phyloP scores from a whole-genome alignment of 2,888 invertebrate species.

The Crepidodera aurea region DNA sequence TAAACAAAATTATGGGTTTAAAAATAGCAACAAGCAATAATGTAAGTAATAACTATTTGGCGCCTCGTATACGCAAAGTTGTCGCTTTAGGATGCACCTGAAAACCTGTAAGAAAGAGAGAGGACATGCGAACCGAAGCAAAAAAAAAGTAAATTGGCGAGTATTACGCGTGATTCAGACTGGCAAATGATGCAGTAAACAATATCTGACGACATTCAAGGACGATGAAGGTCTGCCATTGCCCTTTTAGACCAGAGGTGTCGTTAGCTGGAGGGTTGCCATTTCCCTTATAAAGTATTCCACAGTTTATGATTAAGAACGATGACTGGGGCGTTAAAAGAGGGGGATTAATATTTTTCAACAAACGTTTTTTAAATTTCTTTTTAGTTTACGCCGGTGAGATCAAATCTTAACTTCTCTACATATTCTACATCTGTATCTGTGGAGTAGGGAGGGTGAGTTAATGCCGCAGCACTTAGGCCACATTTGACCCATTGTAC shows the following conservation, averaged over 20 bases:
- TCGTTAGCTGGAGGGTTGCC: not conserved
- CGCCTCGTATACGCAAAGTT: conserved; percentile 7
- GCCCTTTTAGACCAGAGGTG: conserved; percentile 41
- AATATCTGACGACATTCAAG: conserved; percentile 54
- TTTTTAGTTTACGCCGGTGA: too few species aligned
- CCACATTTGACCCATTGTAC: too few species aligned
- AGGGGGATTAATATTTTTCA: too few species aligned
- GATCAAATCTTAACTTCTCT: too few species aligned
- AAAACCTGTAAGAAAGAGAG: conserved; percentile 8
- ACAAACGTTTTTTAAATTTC: too few species aligned
- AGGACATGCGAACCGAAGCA: not conserved
- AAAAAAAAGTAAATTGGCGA: conserved; percentile 40
- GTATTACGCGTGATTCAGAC: conserved; percentile 50
- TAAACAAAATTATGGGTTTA: conserved; percentile 7
- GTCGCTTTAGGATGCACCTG: conserved; percentile 8
- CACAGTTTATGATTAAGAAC: not conserved
- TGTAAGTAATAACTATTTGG: conserved; percentile 16
- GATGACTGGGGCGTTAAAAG: too few species aligned
- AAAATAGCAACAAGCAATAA: conserved; percentile 12
- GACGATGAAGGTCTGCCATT: conserved; percentile 55
- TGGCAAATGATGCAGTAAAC: conserved; percentile 53
- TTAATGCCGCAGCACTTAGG: too few species aligned
- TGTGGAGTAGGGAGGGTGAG: too few species aligned
- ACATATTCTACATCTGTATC: too few species aligned
- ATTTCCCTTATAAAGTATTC: not conserved